These are phyloP conservation scores for Drosophila trichaetosa DNA, from an alignment of 2,888 invertebrate species.

Conservation along the genomic window DNA sequence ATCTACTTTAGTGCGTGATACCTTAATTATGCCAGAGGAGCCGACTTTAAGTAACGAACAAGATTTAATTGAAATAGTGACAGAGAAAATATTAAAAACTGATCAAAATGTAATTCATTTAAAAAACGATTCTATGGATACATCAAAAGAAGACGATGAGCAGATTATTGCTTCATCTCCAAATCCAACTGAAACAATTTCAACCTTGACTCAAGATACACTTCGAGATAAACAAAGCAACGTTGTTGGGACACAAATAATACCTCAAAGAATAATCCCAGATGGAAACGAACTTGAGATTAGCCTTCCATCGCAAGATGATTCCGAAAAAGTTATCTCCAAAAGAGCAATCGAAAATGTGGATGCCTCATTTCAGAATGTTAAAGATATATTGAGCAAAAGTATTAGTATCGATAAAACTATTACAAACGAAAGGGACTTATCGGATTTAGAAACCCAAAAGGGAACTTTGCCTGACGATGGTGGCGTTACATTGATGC, in stretches of 20 bases:
- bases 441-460: not conserved
- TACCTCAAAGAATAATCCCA: not conserved
- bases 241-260: not conserved
- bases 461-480: not conserved
- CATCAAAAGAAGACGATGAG: not conserved
- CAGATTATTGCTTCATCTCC: not conserved
- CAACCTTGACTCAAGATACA: not conserved
- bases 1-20: not conserved
- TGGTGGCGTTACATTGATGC: too few species aligned
- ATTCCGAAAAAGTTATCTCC: not conserved
- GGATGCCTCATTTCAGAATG: not conserved
- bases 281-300: not conserved
- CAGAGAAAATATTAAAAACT: not conserved
- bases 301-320: not conserved
- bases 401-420: not conserved
- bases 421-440: not conserved
- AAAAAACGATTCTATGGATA: not conserved
- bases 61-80: not conserved
- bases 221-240: not conserved
- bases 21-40: too few species aligned
- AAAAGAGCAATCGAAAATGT: not conserved
- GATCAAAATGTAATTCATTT: not conserved
- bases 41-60: not conserved
- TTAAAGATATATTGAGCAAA: not conserved
- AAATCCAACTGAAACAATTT: not conserved